Conservation (phyloP, 2,888 invertebrate species). For the Coleophora deauratella region DNA sequence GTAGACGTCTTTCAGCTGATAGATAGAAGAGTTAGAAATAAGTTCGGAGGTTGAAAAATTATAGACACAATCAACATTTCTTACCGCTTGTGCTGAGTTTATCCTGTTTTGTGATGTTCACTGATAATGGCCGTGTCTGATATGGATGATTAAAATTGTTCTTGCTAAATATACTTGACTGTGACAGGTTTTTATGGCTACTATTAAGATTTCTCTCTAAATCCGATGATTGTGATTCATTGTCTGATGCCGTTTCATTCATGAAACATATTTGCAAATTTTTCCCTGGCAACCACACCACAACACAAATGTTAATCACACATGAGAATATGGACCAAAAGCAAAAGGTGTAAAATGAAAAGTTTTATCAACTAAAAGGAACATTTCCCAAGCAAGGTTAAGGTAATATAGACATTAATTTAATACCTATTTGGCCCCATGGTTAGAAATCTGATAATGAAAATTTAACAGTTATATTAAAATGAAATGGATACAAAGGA, state of each 20-base stretch:
- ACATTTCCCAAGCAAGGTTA: not conserved
- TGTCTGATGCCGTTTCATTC: conserved; percentile 92
- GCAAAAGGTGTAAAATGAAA: no score
- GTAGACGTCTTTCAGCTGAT: no score
- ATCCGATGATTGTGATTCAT: conserved; percentile 85
- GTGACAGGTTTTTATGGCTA: conserved; percentile 53
- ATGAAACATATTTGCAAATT: conserved; percentile 97
- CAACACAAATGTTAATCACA: conserved; percentile 21
- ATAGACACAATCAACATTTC: conserved; percentile 26
- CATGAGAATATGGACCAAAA: not conserved
- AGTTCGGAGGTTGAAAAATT: no score
- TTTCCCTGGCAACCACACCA: conserved; percentile 77
- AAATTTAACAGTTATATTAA: no score
- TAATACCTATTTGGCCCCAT: no score
- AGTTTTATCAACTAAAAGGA: no score
- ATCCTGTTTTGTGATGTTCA: conserved; percentile 62
- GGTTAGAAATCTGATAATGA: no score
- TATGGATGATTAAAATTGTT: conserved; percentile 64
- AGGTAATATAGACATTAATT: conserved; percentile 1
- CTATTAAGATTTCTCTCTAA: conserved; percentile 71
- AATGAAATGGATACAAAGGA: not conserved
- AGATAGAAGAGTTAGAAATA: no score
- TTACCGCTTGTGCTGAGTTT: conserved; percentile 59
- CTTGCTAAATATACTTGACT: conserved; percentile 59
- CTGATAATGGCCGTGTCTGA: conserved; percentile 63